Conservation (phyloP, 2,797 vertebrate species). For the Heteromormyrus szaboi region DNA sequence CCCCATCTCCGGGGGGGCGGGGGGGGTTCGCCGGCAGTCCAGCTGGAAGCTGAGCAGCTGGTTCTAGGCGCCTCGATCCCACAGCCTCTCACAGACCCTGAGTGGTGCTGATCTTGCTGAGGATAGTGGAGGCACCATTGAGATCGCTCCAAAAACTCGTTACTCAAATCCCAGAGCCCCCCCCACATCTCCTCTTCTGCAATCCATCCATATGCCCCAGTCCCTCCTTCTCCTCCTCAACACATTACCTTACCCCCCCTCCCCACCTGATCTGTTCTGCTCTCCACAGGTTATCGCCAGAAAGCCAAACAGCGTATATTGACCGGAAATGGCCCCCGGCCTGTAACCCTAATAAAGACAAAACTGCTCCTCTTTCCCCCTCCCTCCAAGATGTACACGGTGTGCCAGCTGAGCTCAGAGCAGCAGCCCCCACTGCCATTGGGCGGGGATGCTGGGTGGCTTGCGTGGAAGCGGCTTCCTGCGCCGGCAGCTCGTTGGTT, state of each 20-base stretch:
- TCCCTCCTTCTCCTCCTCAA: neutral
- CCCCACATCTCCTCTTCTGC: neutral
- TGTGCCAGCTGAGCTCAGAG: conserved; percentile 25
- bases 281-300: conserved; percentile 20
- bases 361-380: conserved; percentile 31
- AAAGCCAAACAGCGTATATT: conserved; percentile 40
- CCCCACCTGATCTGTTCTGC: neutral
- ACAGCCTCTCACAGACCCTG: neutral
- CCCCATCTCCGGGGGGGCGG: neutral
- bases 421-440: neutral
- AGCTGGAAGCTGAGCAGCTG: neutral
- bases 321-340: conserved; percentile 36
- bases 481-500: neutral
- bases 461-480: neutral
- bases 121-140: neutral
- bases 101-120: neutral
- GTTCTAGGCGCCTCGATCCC: neutral
- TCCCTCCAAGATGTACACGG: neutral
- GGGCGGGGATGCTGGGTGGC: neutral
- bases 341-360: conserved; percentile 39
- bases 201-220: neutral
- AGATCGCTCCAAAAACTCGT: neutral
- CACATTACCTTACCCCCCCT: neutral
- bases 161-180: neutral
- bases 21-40: too few species aligned